Conservation (phyloP, 2,888 invertebrate species). For the Tipula confusa region DNA sequence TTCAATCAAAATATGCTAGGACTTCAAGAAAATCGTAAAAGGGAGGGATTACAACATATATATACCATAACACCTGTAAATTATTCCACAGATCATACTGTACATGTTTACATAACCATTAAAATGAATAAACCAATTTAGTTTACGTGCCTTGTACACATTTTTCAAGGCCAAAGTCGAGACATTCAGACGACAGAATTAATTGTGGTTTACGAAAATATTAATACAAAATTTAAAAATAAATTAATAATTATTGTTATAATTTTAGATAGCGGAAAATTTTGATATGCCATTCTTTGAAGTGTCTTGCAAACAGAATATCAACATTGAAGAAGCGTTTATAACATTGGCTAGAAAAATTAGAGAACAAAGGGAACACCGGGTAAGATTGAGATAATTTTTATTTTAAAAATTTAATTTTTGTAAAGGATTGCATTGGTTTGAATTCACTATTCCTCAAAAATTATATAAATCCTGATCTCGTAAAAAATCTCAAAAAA, state of each 20-base stretch:
- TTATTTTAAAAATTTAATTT: no score
- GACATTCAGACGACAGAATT: not conserved
- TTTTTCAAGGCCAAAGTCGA: not conserved
- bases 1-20: no score
- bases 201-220: not conserved
- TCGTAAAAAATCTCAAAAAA: no score
- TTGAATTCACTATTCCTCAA: no score
- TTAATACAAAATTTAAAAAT: not conserved
- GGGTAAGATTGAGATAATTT: no score
- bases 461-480: no score
- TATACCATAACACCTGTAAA: no score
- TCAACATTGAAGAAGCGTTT: conserved; percentile 81
- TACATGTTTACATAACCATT: no score
- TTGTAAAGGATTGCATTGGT: no score
- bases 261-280: conserved; percentile 72
- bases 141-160: not conserved
- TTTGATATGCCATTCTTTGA: conserved; percentile 86
- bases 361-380: conserved; percentile 71
- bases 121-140: not conserved
- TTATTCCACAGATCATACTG: no score
- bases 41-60: no score
- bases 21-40: no score
- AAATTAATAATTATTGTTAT: not conserved
- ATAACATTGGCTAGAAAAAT: conserved; percentile 76
- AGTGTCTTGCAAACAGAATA: conserved; percentile 80